Evolutionary conservation across 2,888 invertebrate genomes (phyloP), one percentile per base, ranked within the genome.

Genomic region (Pterostichus niger): DNA sequence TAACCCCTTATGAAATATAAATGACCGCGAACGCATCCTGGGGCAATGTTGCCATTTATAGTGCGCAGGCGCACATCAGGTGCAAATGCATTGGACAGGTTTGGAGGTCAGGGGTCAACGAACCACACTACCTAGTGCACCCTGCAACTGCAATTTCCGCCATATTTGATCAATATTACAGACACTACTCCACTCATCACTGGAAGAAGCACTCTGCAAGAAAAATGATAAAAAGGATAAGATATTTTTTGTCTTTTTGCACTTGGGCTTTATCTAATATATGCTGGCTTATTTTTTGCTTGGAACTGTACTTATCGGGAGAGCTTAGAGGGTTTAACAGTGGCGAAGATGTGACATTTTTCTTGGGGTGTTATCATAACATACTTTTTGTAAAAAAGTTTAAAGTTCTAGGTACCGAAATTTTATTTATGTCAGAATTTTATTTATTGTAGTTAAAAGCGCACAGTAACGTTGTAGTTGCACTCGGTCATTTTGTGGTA

Each of bases 21-120:
- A 77, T 77, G 59, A 59, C 73, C 49, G 13, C 24, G 9, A 40
- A 40, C 40, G 40, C 17, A 17, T 13, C 56, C 15, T 6, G 10
- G 9, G 7, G n/a, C 35, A 44, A 40, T 40, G 40, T 40, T 40
- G 6, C 40, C 40, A 40, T 40, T 6, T 13, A 6, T 24, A 7
- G 13, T 15, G 68, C 80, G 80, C 80, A 68, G n/a, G 68, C 68
- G 52, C 35, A 40, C 10, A 33, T 33, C 78, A 80, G 80, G 80
- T 80, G 54, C 68, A 80, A 64, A 64, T 80, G 80, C 80, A 80
- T 54, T n/a, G 54, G 77, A 44, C 52, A 64, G 52, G 77, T 80
- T 80, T 80, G 52, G 80, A 80, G 59, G 59, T 59, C 56, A 77
- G 24, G 56, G 77, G 24, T 77, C 77, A 77, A 17, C 40, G 77